Evolutionary conservation across 1,140 invertebrate genomes (phyloP).

Genomic region (Megalopta genalis): DNA sequence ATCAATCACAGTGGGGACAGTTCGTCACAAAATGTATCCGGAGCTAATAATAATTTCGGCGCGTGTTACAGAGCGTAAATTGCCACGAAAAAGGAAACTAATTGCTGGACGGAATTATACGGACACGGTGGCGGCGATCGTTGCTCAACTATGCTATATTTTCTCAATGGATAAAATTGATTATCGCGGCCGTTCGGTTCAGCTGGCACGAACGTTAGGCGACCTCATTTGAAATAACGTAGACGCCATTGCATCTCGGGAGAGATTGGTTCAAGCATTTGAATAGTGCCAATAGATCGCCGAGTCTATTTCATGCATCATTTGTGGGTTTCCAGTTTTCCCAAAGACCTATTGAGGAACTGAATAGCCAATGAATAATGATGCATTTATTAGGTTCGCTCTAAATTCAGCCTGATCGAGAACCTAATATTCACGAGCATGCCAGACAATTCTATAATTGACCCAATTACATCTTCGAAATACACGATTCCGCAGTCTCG

Average conservation of each 20-base stretch:
- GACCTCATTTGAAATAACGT: not conserved
- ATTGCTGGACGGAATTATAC: too few relatives aligned
- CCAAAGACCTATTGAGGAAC: not conserved
- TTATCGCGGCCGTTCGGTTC: too few relatives aligned
- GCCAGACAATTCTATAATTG: not conserved
- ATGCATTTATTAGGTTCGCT: not conserved
- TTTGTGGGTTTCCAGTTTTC: not conserved
- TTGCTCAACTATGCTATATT: too few relatives aligned
- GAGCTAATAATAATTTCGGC: too few relatives aligned
- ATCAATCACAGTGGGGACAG: too few relatives aligned
- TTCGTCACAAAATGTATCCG: too few relatives aligned
- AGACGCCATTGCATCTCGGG: not conserved
- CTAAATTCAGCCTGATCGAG: not conserved
- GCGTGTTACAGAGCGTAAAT: too few relatives aligned
- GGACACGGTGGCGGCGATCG: too few relatives aligned
- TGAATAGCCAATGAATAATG: not conserved
- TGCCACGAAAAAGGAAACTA: too few relatives aligned
- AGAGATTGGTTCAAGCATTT: not conserved
- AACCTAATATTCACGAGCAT: not conserved
- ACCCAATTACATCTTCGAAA: not conserved
- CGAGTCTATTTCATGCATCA: conserved; percentile 1
- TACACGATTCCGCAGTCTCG: too few relatives aligned
- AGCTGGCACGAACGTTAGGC: not conserved
- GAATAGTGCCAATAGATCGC: not conserved
- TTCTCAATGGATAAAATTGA: too few relatives aligned